A percentile compares a stretch with the other conserved stretches of the same genome.
Evolutionary conservation across 2,888 invertebrate species (phyloP).

Genomic region (Cerastoderma edule): DNA sequence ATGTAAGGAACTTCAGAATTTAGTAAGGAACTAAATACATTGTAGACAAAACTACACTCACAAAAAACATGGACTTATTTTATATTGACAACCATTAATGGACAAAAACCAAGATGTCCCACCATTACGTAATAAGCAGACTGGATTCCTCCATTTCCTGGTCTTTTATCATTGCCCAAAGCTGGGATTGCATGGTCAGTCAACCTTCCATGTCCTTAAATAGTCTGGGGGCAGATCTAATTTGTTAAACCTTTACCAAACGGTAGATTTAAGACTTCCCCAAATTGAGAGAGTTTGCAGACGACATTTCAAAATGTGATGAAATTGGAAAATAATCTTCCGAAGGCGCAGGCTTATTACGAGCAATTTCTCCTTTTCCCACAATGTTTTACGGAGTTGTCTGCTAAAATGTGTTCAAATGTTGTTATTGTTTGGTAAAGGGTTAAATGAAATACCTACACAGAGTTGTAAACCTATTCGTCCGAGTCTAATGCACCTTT

Average conservation of each 20-base stretch:
- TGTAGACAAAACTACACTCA: no score
- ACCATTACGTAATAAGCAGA: constrained; percentile 9
- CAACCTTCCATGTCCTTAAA: constrained; percentile 16
- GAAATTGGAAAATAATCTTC: no score
- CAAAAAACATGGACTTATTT: no score
- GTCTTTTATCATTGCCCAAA: constrained; percentile 15
- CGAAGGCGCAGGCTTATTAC: no score
- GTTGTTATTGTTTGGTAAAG: background rate
- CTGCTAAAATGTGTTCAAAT: background rate
- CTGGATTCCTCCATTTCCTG: background rate
- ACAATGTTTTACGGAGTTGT: constrained; percentile 7
- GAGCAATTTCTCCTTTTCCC: constrained; percentile 2
- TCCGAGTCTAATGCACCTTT: constrained; percentile 3
- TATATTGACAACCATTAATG: no score
- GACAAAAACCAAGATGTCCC: no score
- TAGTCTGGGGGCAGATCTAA: constrained; percentile 17
- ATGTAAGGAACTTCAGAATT: no score
- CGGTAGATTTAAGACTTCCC: background rate
- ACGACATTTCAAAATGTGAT: no score
- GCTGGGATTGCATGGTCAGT: constrained; percentile 15
- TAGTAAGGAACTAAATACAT: no score
- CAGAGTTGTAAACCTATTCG: constrained; percentile 2
- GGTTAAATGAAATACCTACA: constrained; percentile 17
- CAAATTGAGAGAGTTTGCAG: no score
- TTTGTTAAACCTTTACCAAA: constrained; percentile 4